Conservation (phyloP, 2,113 vertebrate species). For the Dasyprocta punctata region DNA sequence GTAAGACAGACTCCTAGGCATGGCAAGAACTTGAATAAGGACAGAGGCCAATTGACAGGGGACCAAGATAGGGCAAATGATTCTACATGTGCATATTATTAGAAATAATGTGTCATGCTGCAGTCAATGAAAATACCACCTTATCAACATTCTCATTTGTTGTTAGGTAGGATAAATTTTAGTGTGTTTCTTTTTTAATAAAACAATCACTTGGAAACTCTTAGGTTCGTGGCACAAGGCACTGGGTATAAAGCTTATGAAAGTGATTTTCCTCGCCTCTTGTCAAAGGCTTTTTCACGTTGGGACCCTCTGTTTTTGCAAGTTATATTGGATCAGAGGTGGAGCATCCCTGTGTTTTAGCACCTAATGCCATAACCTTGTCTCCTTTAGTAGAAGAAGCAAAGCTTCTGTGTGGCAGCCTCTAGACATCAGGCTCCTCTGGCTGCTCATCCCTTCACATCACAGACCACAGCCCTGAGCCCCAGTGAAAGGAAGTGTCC, state of each 20-base stretch:
- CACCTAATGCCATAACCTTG: not conserved
- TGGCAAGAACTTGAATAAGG: slow-evolving; percentile 6
- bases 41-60: not conserved
- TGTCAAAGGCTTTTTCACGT: not conserved
- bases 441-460: not conserved
- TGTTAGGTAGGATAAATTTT: not conserved
- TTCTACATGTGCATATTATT: not conserved
- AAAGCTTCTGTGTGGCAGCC: not conserved
- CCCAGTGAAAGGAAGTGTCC: not conserved
- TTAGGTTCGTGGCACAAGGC: not conserved
- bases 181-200: not conserved
- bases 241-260: not conserved
- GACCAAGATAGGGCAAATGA: not conserved
- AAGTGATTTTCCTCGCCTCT: not conserved
- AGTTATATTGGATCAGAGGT: not conserved
- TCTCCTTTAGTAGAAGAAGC: not conserved
- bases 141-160: not conserved
- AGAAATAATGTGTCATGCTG: slow-evolving; percentile 29
- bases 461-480: not conserved
- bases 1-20: not conserved
- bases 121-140: not conserved
- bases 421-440: not conserved
- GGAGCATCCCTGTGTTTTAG: not conserved
- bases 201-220: not conserved
- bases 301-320: not conserved